Base-by-base conservation (phyloP, 2,797 vertebrate genomes). In the Cheracebus regulus region DNA sequence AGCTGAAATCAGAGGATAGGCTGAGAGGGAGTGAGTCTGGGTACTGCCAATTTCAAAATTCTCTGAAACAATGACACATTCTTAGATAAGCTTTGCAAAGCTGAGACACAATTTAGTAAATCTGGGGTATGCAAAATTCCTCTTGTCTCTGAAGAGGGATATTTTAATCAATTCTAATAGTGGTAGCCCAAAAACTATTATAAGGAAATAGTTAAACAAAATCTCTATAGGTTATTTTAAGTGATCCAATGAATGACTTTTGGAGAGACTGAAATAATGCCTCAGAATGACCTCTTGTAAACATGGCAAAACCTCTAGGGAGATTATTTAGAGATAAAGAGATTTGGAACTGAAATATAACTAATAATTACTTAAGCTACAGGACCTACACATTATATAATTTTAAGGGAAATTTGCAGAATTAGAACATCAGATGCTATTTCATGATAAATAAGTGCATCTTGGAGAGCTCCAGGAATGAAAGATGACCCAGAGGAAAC, bases 271-370 rank as follows among this genome's bases (percentile, higher is more conserved):
- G 86, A 93, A 86, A 36, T n/a, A 81, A 70, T 72, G 50, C 14
- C 57, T 82, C 5, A 44, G n/a, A 72, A 13, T 90, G 44, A 70
- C 48, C 11, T 61, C 4, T 61, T 83, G 44, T 83, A 76, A 82
- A 93, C 39, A 15, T 72, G 76, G 4, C 36, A n/a, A 67, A 61
- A 64, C 72, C 41, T 61, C 46, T 83, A 20, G 50, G 33, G 73
- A 87, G 64, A 87, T 95, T 26, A 73, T 93, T 97, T 95, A 86
- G 48, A 33, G 83, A 64, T 73, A 84, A 94, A 79, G 50, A 41
- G 26, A 93, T 52, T 72, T 87, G 15, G 15, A 87, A 83, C 6
- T 78, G 15, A 28, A 81, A 20, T 79, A 39, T 73, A 64, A 55
- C 6, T 61, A 90, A 84, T 17, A 93, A 72, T 83, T 93, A 83